A percentile compares a stretch with the other conserved stretches of the same genome.
Evolutionary conservation across 2,113 vertebrate species (phyloP).

Genomic region (Pluvialis apricaria): DNA sequence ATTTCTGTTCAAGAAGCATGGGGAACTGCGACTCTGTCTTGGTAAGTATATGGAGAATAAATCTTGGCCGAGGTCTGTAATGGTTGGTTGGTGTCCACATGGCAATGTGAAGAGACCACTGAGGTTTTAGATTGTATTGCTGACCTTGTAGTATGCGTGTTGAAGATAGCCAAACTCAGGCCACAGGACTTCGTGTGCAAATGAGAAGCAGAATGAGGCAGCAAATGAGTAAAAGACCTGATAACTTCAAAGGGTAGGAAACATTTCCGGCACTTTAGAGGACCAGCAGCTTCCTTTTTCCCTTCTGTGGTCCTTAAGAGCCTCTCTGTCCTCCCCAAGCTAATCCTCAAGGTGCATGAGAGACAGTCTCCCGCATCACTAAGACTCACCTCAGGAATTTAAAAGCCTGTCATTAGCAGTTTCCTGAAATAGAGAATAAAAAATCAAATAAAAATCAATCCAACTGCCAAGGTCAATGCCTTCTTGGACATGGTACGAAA

Average conservation of each 20-base stretch:
- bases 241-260: not conserved
- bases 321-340: not conserved
- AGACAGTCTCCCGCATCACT: not conserved
- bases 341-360: not conserved
- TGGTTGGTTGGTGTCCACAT: not conserved
- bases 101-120: not conserved
- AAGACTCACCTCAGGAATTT: not conserved
- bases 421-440: conserved; percentile 8
- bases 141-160: not conserved
- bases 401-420: not conserved
- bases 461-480: not conserved
- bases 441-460: conserved; percentile 8
- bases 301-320: not conserved
- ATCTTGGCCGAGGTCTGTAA: not conserved
- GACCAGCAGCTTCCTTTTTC: not conserved
- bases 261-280: not conserved
- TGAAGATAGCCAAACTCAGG: not conserved
- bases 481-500: not conserved
- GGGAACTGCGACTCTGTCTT: not conserved
- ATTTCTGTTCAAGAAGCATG: not conserved
- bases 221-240: not conserved
- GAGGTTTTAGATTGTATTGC: not conserved
- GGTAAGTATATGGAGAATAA: not conserved
- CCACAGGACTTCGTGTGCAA: not conserved
- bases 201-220: not conserved